These are phyloP conservation scores for Phortica variegata DNA, from an alignment of 1,140 invertebrate species.

Conservation along the genomic window DNA sequence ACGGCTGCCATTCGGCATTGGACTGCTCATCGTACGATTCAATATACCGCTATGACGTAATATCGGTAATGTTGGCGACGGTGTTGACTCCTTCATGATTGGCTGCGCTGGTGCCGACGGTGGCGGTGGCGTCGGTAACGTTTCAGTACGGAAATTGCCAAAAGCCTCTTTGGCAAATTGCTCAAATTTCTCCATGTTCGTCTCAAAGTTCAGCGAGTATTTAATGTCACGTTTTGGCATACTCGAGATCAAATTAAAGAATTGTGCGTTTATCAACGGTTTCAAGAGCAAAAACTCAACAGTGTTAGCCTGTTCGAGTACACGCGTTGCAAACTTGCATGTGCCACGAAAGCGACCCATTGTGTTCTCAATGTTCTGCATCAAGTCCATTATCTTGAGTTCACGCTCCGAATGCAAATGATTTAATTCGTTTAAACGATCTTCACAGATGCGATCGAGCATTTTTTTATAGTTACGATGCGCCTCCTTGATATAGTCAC, in stretches of 20 bases:
- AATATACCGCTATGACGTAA: conserved; percentile 6
- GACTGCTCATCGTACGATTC: conserved; percentile 16
- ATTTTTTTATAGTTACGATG: conserved; percentile 81
- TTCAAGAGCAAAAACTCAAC: conserved; percentile 81
- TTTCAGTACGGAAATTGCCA: conserved; percentile 70
- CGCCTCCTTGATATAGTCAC: conserved; percentile 79
- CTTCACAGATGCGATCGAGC: conserved; percentile 76
- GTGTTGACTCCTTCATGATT: background rate
- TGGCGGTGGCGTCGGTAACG: conserved; percentile 36
- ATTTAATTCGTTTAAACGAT: conserved; percentile 73
- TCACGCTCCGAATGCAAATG: conserved; percentile 80
- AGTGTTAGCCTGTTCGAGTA: conserved; percentile 79
- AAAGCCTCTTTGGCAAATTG: conserved; percentile 68
- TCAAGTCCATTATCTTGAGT: conserved; percentile 83
- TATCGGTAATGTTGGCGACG: conserved; percentile 13
- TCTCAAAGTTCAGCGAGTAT: conserved; percentile 79
- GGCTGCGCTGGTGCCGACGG: conserved; percentile 9
- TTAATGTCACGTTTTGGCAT: conserved; percentile 76
- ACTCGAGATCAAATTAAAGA: conserved; percentile 75
- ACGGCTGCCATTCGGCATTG: conserved; percentile 10
- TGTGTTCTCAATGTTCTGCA: conserved; percentile 76
- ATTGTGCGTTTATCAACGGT: conserved; percentile 72
- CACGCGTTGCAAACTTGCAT: conserved; percentile 75
- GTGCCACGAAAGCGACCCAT: conserved; percentile 82
- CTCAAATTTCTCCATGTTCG: conserved; percentile 79